A percentile compares a stretch with the other conserved stretches of the same genome.
These are phyloP conservation scores for Pocillopora meandrina DNA, from an alignment of 92 coral and sea anemone species.

Conservation along the genomic window DNA sequence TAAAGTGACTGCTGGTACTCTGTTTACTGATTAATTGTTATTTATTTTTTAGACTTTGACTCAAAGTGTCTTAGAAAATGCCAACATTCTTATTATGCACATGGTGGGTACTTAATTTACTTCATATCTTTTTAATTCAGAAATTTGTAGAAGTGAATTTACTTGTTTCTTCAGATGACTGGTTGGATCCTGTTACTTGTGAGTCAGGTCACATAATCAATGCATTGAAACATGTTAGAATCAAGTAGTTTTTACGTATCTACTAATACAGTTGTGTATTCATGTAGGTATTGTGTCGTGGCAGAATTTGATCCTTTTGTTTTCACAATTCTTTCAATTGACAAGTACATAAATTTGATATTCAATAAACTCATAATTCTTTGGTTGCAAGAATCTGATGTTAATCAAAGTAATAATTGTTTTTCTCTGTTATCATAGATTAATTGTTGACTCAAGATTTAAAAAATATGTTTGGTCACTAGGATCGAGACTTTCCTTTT, in stretches of 20 bases:
- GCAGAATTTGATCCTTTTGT: neutral
- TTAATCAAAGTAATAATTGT: too few species aligned
- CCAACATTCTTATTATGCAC: slow-evolving; percentile 89
- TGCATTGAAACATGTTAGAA: too few species aligned
- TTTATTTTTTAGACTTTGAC: slow-evolving; percentile 66
- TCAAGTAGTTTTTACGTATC: too few species aligned
- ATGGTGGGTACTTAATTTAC: slow-evolving; percentile 63
- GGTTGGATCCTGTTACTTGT: too few species aligned
- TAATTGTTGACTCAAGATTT: neutral
- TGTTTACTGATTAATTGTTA: neutral
- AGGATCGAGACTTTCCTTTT: slow-evolving; percentile 96
- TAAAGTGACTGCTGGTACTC: too few species aligned
- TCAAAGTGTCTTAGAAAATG: slow-evolving; percentile 71
- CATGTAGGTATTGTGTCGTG: too few species aligned
- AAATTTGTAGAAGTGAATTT: too few species aligned
- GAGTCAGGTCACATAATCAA: too few species aligned
- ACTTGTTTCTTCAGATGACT: too few species aligned
- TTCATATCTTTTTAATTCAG: neutral
- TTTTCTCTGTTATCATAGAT: too few species aligned
- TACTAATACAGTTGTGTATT: too few species aligned
- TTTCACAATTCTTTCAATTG: neutral
- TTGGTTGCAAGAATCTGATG: too few species aligned
- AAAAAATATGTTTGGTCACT: neutral
- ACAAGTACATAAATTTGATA: neutral
- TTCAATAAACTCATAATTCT: neutral